Base-by-base conservation (phyloP, 2,888 invertebrate species). In the Cylloceria caligata region DNA sequence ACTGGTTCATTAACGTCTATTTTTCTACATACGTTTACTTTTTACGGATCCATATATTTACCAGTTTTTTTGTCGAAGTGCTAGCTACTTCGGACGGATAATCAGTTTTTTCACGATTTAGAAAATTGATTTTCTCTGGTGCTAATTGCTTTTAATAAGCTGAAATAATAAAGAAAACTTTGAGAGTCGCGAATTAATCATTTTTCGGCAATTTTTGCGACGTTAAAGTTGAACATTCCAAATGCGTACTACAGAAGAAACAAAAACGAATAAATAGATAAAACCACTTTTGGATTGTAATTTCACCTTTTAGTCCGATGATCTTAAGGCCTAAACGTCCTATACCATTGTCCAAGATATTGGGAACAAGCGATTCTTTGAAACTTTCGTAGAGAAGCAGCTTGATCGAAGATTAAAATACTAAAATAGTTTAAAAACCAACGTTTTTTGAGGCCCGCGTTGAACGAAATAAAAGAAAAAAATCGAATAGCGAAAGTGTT, bases 21-120 rank as follows among this genome's bases (percentile, higher is more conserved):
- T 81, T 83, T 83, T 83, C 79, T 81, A 81, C 73, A 47, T 75
- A 68, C 64, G 47, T 80, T 80, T 68, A 69, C 64, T 81, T 49
- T 60, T 47, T 69, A 47, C 27, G 45, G 1, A 74, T n/a, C 62
- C 52, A 62, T 67, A 39, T 65, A 39, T 73, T 77, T 64, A 21
- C 45, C 27, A 64, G 39, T 77, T 74, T 49, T 64, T 77, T 77
- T 34, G 6, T 52, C 11, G 7, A 21, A 45, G 19, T 36, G 21
- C 49, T 57, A 21, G n/a, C n/a, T 60, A 55, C 34, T 39, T 39
- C 21, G 4, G 30, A 16, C 57, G 57, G 16, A 57, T 57, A 6
- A n/a, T 57, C 27, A 30, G 27, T 62, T 62, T 39, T n/a, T 39
- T 39, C n/a, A 19, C 19, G 24, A 21, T 6, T n/a, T 45, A 57